Conservation (phyloP, 2,113 vertebrate species). For the Nansenia antarctica region DNA sequence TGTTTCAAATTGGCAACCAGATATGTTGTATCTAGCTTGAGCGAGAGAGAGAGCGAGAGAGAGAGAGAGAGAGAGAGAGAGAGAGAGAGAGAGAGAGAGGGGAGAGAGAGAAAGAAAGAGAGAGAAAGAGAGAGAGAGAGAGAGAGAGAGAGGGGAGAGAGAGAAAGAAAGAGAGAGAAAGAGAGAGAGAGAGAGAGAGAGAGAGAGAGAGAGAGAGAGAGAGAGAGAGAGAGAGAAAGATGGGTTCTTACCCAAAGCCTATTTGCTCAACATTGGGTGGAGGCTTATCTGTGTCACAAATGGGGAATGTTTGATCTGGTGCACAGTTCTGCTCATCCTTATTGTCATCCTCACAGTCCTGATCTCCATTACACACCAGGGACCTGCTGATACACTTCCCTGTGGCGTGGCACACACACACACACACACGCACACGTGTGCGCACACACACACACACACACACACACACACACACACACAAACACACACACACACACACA, state of each 20-base stretch:
- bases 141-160: not conserved
- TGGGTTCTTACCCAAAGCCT: constrained; percentile 76
- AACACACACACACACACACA: not conserved
- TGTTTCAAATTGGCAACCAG: too few species aligned
- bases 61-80: too few species aligned
- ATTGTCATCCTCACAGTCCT: constrained; percentile 86
- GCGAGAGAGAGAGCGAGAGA: too few species aligned
- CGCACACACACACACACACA: not conserved
- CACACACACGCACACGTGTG: not conserved
- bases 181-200: not conserved
- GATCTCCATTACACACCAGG: constrained; percentile 86
- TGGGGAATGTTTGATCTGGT: constrained; percentile 10
- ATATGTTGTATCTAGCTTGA: too few species aligned
- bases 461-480: not conserved
- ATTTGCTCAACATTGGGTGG: constrained; percentile 80
- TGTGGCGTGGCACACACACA: constrained; percentile 40
- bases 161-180: not conserved
- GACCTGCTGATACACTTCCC: constrained; percentile 83
- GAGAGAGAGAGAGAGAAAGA: not conserved
- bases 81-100: too few species aligned
- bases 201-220: not conserved
- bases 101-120: too few species aligned
- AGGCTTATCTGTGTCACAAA: constrained; percentile 67
- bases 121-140: too few species aligned
- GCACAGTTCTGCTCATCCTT: constrained; percentile 75